phyloP scores from a whole-genome alignment of 1,140 invertebrate species.

The Cryptotermes secundus region DNA sequence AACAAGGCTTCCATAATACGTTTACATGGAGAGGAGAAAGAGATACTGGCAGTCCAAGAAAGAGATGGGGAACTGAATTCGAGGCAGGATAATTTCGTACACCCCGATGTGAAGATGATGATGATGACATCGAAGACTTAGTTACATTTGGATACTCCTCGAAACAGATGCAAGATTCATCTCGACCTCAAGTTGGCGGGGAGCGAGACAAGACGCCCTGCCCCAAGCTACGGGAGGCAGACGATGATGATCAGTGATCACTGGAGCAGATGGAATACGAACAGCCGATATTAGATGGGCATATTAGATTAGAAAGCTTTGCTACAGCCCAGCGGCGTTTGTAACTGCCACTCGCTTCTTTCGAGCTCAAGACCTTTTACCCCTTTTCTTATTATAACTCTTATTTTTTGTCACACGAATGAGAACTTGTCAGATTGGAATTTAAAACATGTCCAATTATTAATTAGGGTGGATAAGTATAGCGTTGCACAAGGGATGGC shows the following conservation, averaged over 20 bases:
- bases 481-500: background rate
- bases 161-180: no score
- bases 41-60: no score
- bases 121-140: no score
- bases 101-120: no score
- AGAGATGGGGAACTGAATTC: no score
- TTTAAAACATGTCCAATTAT: background rate
- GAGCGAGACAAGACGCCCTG: background rate
- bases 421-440: background rate
- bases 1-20: no score
- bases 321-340: background rate
- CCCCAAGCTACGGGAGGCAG: background rate
- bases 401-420: background rate
- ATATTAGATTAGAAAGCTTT: background rate
- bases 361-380: background rate
- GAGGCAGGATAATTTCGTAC: no score
- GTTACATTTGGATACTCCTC: no score
- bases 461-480: background rate
- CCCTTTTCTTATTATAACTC: background rate
- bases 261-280: background rate
- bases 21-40: no score
- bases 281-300: background rate
- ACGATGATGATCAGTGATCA: background rate
- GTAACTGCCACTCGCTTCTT: background rate
- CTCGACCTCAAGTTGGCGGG: no score